A percentile compares a stretch with the other conserved stretches of the same genome.
Evolutionary conservation across 2,888 invertebrate genomes (phyloP).

Genomic region (Tineola bisselliella): DNA sequence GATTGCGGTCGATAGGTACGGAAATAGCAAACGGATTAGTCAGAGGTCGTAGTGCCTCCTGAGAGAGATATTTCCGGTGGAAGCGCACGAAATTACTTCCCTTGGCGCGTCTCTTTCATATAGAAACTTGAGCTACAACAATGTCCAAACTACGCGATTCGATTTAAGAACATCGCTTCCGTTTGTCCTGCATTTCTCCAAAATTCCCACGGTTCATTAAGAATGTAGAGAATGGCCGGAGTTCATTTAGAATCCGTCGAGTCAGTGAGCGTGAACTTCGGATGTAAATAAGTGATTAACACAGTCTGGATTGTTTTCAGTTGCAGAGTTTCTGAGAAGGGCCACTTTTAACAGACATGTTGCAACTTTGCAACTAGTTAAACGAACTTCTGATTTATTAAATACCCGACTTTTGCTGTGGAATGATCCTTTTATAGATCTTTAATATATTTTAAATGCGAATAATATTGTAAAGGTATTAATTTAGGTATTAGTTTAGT

Average conservation of each 20-base stretch:
- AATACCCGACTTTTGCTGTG: slow-evolving; percentile 14
- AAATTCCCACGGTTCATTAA: slow-evolving; percentile 48
- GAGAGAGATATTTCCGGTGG: slow-evolving; percentile 59
- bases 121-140: neutral
- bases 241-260: slow-evolving; percentile 42
- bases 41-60: slow-evolving; percentile 43
- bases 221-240: slow-evolving; percentile 36
- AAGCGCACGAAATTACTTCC: slow-evolving; percentile 54
- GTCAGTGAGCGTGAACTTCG: slow-evolving; percentile 24
- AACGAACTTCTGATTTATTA: slow-evolving; percentile 56
- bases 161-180: slow-evolving; percentile 20
- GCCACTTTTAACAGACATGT: slow-evolving; percentile 22
- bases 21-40: slow-evolving; percentile 64
- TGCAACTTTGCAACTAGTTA: slow-evolving; percentile 48
- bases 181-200: slow-evolving; percentile 14
- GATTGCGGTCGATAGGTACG: slow-evolving; percentile 45
- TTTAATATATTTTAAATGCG: too few relatives aligned
- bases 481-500: too few relatives aligned
- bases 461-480: too few relatives aligned
- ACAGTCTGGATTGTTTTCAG: slow-evolving; percentile 64
- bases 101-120: slow-evolving; percentile 18
- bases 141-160: slow-evolving; percentile 7
- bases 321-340: slow-evolving; percentile 24
- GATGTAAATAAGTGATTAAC: slow-evolving; percentile 67
- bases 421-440: too few relatives aligned